phyloP scores from a whole-genome alignment of 2,888 invertebrate genomes.

The Rhaphigaster nebulosa region DNA sequence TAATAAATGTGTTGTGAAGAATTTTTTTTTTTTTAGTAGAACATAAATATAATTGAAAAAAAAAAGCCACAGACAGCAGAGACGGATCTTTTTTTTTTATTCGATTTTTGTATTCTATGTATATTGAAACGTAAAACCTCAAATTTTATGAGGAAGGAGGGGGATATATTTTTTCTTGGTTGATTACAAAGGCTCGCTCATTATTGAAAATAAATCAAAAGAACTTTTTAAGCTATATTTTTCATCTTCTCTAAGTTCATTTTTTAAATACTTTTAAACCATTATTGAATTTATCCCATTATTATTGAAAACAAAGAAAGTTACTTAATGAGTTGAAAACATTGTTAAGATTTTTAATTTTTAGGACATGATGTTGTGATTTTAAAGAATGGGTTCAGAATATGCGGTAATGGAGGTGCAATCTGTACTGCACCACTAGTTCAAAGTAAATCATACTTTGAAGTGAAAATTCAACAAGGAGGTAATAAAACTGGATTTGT shows the following conservation, averaged over 20 bases:
- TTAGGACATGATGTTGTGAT: conserved; percentile 95
- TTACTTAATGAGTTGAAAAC: neutral
- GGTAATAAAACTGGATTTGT: conserved; percentile 70
- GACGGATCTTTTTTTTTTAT: too few species aligned
- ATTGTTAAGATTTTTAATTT: conserved; percentile 65
- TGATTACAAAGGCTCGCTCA: too few species aligned
- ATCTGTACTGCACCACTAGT: conserved; percentile 94
- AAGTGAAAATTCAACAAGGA: conserved; percentile 96
- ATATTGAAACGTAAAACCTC: too few species aligned
- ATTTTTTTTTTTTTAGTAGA: too few species aligned
- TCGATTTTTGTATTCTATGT: too few species aligned
- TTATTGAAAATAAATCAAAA: too few species aligned
- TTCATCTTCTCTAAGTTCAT: neutral
- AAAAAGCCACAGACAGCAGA: too few species aligned
- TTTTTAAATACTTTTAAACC: conserved; percentile 6
- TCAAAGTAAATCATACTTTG: conserved; percentile 98
- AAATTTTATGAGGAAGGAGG: too few species aligned
- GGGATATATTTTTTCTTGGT: too few species aligned
- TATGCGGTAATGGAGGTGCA: conserved; percentile 96
- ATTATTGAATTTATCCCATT: neutral
- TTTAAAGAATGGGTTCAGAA: conserved; percentile 91
- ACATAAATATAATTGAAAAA: too few species aligned
- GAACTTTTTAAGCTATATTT: neutral
- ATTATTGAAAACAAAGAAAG: neutral
- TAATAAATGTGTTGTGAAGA: too few species aligned